Evolutionary conservation across 2,888 invertebrate genomes (phyloP), one percentile per base, ranked within the genome.

Genomic region (Tuberolachnus salignus): DNA sequence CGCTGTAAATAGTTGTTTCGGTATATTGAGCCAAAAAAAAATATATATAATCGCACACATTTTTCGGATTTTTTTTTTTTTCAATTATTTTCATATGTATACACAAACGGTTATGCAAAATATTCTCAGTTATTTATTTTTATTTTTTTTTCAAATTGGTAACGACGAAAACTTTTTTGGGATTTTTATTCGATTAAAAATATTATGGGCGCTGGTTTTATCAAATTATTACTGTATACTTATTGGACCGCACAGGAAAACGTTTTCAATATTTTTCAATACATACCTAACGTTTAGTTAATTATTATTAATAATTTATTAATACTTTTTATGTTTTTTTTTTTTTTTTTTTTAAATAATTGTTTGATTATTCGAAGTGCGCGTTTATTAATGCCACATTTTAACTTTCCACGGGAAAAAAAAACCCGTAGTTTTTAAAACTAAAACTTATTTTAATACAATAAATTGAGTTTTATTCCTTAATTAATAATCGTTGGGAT

Each of bases 221-320:
- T n/a, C n/a, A n/a, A n/a, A n/a, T n/a, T n/a, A n/a, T n/a, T n/a
- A n/a, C n/a, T 57, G 44, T 16, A 42, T 42, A 53, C 69, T 69
- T 34, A 69, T 55, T n/a, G n/a, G n/a, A n/a, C n/a, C n/a, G n/a
- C n/a, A 19, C 14, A 46, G 14, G 53, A 3, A 69, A 69, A 69
- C n/a, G 53, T 26, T 59, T 59, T 34, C n/a, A 34, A 53, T 53
- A 53, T 69, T 53, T 11, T 69, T 69, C 53, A 23, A 59, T 69
- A n/a, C 67, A 59, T 69, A n/a, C 67, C 51, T 53, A 69, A 69
- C 55, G 44, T 70, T 70, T 55, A 69, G 42, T 57, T 70, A 57
- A 70, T 70, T 70, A 34, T n/a, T n/a, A n/a, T n/a, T n/a, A n/a
- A n/a, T n/a, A n/a, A n/a, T n/a, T n/a, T n/a, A n/a, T n/a, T n/a